Evolutionary conservation across 64 coral and sea anemone species (phyloP).

Genomic region (Acropora yongei): DNA sequence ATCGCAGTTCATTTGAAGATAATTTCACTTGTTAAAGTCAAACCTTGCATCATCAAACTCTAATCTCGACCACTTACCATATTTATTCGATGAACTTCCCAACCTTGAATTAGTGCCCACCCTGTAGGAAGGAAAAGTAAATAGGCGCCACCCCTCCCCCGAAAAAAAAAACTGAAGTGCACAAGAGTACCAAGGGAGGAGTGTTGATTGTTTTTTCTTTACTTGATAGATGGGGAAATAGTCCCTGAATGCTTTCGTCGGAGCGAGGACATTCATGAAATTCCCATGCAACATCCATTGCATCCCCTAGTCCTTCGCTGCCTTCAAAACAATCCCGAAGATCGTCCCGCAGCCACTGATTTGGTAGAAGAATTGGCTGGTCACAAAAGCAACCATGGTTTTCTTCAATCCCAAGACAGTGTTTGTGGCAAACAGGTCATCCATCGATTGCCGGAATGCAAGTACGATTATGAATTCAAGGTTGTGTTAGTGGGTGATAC

Average conservation of each 20-base stretch:
- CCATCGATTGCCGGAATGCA: not conserved
- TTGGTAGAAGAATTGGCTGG: conserved; percentile 27
- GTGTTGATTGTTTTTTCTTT: not conserved
- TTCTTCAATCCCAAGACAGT: conserved; percentile 1
- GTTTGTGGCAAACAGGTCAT: not conserved
- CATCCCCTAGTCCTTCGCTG: conserved; percentile 33
- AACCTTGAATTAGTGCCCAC: too few species aligned
- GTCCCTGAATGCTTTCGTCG: conserved; percentile 44
- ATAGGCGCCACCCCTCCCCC: too few species aligned
- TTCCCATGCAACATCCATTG: conserved; percentile 38
- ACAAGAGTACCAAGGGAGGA: too few species aligned
- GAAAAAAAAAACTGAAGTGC: too few species aligned
- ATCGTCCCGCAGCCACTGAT: conserved; percentile 32
- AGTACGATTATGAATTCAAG: conserved; percentile 73
- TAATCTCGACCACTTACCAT: too few species aligned
- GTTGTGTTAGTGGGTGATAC: conserved; percentile 60
- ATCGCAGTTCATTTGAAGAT: too few species aligned
- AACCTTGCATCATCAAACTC: too few species aligned
- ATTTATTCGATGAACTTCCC: too few species aligned
- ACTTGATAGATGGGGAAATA: conserved; percentile 58
- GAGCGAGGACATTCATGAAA: conserved; percentile 45
- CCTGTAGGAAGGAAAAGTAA: too few species aligned
- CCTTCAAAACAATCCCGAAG: conserved; percentile 48
- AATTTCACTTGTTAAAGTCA: too few species aligned
- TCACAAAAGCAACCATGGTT: not conserved